phyloP scores from a whole-genome alignment of 2,888 invertebrate genomes.

The Empis stercorea region DNA sequence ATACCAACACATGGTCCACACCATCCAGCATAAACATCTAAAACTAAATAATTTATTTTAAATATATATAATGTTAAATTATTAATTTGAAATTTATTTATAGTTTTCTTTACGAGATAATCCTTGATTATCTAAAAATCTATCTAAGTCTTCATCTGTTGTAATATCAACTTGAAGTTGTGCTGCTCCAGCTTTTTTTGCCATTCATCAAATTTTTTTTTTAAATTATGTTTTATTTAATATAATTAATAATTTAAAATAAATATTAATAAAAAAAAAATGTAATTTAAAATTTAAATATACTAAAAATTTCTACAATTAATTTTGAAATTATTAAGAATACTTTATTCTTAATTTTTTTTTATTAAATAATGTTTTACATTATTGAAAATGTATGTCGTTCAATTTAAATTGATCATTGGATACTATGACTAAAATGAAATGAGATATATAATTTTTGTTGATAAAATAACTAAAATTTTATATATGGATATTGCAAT shows the following conservation, averaged over 20 bases:
- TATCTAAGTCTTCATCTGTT: slow-evolving; percentile 75
- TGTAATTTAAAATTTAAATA: slow-evolving; percentile 1
- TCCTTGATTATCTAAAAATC: slow-evolving; percentile 61
- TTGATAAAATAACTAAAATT: too few species aligned
- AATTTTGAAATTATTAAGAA: too few species aligned
- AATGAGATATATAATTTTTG: background rate
- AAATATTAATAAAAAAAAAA: background rate
- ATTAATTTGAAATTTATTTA: background rate
- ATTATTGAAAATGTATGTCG: background rate
- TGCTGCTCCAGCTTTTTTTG: slow-evolving; percentile 63
- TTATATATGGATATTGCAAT: too few species aligned
- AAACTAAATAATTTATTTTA: slow-evolving; percentile 40
- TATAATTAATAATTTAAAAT: too few species aligned
- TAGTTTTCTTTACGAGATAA: slow-evolving; percentile 47
- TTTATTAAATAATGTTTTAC: background rate
- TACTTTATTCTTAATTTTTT: too few species aligned
- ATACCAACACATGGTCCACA: slow-evolving; percentile 81
- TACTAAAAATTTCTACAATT: background rate
- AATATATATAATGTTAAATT: background rate
- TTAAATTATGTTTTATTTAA: too few species aligned
- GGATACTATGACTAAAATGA: background rate
- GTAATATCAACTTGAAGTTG: slow-evolving; percentile 69
- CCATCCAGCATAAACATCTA: slow-evolving; percentile 86
- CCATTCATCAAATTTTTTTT: slow-evolving; percentile 42
- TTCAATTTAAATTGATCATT: background rate